Evolutionary conservation across 2,888 invertebrate genomes (phyloP).

Genomic region (Macrophya annulata): DNA sequence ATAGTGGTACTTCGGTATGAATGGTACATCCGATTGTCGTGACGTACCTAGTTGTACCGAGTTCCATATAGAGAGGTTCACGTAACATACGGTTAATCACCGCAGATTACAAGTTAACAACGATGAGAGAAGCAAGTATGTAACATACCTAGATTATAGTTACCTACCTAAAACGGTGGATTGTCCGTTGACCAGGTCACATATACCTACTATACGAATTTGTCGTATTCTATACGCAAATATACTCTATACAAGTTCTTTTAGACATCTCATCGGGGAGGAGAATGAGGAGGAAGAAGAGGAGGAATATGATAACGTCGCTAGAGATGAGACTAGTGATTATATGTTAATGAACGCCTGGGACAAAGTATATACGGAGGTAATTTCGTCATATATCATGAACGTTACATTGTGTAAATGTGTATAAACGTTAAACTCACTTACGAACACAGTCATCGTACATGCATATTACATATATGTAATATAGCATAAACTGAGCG

Average conservation of each 20-base stretch:
- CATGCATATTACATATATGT: background rate
- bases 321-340: background rate
- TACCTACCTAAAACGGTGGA: background rate
- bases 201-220: background rate
- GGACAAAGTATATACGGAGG: background rate
- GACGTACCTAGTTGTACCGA: background rate
- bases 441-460: background rate
- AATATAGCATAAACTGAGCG: background rate
- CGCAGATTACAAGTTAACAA: constrained; percentile 28
- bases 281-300: background rate
- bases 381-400: constrained; percentile 11
- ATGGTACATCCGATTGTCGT: constrained; percentile 35
- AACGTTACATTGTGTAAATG: background rate
- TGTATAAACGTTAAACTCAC: background rate
- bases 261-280: background rate
- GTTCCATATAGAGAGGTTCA: background rate
- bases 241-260: background rate
- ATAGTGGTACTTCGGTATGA: background rate
- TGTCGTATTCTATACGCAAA: background rate
- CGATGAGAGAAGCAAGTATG: background rate
- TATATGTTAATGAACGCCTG: constrained; percentile 32
- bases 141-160: background rate
- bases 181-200: background rate
- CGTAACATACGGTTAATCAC: constrained; percentile 32
- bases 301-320: background rate